phyloP scores from a whole-genome alignment of 1,140 invertebrate genomes.

The Propsilocerus akamusi region DNA sequence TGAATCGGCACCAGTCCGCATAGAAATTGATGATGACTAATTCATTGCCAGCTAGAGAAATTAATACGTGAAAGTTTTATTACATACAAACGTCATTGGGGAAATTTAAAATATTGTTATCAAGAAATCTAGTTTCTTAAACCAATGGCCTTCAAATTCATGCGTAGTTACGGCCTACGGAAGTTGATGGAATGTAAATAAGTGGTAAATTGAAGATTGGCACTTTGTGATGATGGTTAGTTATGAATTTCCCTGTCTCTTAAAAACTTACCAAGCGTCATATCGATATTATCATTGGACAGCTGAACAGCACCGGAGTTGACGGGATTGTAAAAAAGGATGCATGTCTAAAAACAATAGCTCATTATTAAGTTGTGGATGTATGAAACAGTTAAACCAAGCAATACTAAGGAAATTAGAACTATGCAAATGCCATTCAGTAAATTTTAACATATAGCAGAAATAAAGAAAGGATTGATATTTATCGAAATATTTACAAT shows the following conservation, averaged over 20 bases:
- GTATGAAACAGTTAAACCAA: background rate
- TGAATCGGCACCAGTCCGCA: constrained; percentile 93
- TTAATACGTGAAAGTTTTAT: constrained; percentile 13
- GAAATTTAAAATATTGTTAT: background rate
- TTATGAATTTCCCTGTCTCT: constrained; percentile 9
- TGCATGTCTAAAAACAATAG: constrained; percentile 40
- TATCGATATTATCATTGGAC: constrained; percentile 58
- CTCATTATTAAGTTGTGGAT: constrained; percentile 11
- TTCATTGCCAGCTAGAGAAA: constrained; percentile 74
- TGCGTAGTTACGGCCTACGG: background rate
- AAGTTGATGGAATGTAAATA: constrained; percentile 6
- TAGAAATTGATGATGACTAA: constrained; percentile 97
- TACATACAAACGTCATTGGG: background rate
- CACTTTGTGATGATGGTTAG: constrained; percentile 9
- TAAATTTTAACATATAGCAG: background rate
- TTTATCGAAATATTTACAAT: background rate
- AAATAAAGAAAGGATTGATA: background rate
- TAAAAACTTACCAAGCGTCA: constrained; percentile 49
- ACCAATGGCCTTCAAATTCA: background rate
- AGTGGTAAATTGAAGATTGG: constrained; percentile 1
- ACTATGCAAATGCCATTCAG: background rate
- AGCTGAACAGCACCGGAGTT: constrained; percentile 58
- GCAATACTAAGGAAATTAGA: too few species aligned
- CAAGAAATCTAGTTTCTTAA: background rate
- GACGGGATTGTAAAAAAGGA: constrained; percentile 42